These are phyloP conservation scores for Python bivittatus DNA, from an alignment of 2,113 vertebrate species.

Conservation along the genomic window DNA sequence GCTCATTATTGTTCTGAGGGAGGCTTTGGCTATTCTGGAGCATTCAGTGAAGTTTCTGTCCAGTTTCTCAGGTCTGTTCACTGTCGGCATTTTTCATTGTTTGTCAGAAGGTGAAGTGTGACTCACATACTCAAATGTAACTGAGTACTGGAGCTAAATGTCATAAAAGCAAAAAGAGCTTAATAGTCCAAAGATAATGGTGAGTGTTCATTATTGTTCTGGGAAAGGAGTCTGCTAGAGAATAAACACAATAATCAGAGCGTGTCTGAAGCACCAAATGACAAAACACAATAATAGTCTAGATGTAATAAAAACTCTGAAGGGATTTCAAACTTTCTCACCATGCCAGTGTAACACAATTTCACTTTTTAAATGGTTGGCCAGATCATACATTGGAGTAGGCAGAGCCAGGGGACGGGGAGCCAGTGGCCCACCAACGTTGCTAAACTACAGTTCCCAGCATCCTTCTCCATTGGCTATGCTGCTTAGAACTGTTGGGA, in stretches of 20 bases:
- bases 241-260: not conserved
- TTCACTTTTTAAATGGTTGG: not conserved
- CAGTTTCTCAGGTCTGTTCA: not conserved
- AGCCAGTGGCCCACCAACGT: not conserved
- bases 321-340: not conserved
- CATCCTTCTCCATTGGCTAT: not conserved
- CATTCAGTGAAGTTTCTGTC: no score
- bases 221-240: not conserved
- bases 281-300: not conserved
- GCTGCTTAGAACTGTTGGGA: not conserved
- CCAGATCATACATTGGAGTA: not conserved
- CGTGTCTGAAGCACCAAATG: not conserved
- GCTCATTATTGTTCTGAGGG: not conserved
- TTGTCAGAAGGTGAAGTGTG: conserved; percentile 13
- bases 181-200: conserved; percentile 12
- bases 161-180: conserved; percentile 13
- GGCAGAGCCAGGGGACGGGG: not conserved
- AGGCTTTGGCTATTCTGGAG: not conserved
- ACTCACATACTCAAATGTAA: not conserved
- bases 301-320: not conserved
- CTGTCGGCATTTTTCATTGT: not conserved
- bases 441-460: not conserved
- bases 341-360: not conserved
- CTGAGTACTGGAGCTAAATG: not conserved
- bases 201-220: not conserved